These are phyloP conservation scores for Leuciscus idus DNA, from an alignment of 2,113 vertebrate species.

Conservation along the genomic window DNA sequence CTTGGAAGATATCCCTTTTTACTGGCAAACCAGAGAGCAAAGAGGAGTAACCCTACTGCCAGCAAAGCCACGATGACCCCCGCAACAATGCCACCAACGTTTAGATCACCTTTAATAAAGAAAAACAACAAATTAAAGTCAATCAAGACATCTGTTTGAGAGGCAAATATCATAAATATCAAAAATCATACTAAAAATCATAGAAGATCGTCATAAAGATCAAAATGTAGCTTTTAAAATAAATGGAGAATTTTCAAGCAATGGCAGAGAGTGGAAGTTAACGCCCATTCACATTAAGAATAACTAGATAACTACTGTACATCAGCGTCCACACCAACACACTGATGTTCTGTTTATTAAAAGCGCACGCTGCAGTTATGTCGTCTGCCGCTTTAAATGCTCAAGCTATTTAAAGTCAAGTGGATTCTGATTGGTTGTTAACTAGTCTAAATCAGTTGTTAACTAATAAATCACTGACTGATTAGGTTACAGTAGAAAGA, in stretches of 20 bases:
- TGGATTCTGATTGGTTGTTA: not conserved
- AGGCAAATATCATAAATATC: not conserved
- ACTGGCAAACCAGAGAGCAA: conserved; percentile 81
- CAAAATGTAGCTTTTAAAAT: not conserved
- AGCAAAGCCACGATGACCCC: conserved; percentile 74
- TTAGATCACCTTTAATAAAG: conserved; percentile 68
- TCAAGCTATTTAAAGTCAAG: not conserved
- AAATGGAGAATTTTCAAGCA: not conserved
- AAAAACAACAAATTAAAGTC: not conserved
- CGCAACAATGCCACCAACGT: conserved; percentile 77
- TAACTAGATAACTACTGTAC: not conserved
- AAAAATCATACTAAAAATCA: not conserved
- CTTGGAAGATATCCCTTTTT: conserved; percentile 86
- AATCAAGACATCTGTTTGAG: not conserved
- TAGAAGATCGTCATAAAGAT: not conserved
- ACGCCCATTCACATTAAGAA: not conserved
- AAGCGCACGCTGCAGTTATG: not conserved
- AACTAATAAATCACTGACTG: too few species aligned
- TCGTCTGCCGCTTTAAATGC: not conserved
- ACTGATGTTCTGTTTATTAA: not conserved
- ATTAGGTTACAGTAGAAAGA: too few species aligned
- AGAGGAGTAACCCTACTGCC: conserved; percentile 65
- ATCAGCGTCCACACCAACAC: not conserved
- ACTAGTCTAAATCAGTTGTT: too few species aligned
- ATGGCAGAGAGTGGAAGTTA: not conserved